phyloP scores from a whole-genome alignment of 2,797 vertebrate species.

The Myotis vivesi region DNA sequence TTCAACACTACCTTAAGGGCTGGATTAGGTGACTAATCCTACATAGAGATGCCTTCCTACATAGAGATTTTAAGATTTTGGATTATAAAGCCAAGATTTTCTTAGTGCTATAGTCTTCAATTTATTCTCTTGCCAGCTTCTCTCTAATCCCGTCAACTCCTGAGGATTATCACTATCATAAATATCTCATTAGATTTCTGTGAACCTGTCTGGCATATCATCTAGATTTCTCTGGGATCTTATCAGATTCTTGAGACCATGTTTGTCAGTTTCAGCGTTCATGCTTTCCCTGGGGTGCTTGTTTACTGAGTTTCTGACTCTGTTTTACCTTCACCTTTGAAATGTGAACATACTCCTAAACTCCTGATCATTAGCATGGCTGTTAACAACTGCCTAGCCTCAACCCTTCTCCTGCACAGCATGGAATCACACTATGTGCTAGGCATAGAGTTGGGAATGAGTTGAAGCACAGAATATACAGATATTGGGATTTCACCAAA shows the following conservation, averaged over 20 bases:
- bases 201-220: background rate
- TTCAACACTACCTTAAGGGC: background rate
- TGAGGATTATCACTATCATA: background rate
- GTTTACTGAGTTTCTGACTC: background rate
- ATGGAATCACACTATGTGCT: background rate
- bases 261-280: background rate
- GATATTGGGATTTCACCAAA: constrained; percentile 7
- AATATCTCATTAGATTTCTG: background rate
- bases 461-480: background rate
- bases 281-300: background rate
- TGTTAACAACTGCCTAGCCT: background rate
- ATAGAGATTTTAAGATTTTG: background rate
- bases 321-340: background rate
- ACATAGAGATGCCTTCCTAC: background rate
- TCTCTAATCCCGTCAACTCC: background rate
- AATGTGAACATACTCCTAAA: background rate
- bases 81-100: background rate
- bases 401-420: background rate
- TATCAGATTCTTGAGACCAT: background rate
- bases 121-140: background rate
- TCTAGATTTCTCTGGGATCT: background rate
- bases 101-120: background rate
- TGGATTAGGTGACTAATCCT: background rate
- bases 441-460: background rate
- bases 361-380: background rate